Evolutionary conservation across 2,797 vertebrate genomes (phyloP).

Genomic region (Hyperoplus lanceolatus): DNA sequence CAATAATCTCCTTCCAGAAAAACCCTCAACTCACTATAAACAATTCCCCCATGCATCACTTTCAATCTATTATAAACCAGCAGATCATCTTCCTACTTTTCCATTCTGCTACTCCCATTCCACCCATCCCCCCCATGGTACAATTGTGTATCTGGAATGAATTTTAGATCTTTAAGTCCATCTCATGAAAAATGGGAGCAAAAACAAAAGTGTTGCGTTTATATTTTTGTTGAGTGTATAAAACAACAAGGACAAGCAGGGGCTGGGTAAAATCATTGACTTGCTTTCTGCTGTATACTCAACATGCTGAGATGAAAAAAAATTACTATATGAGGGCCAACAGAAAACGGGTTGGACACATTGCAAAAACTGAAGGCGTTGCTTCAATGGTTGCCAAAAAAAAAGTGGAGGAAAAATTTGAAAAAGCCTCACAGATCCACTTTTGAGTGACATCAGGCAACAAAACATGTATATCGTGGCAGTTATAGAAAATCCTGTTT

Average conservation of each 20-base stretch:
- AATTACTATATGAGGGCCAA: neutral
- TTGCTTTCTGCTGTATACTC: neutral
- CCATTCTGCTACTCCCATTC: conserved; percentile 35
- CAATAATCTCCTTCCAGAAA: conserved; percentile 12
- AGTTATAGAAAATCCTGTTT: neutral
- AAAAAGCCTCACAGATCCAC: neutral
- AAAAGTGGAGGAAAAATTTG: neutral
- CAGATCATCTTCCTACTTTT: conserved; percentile 48
- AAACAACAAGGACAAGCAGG: neutral
- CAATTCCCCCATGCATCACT: conserved; percentile 46
- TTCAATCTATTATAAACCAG: conserved; percentile 47
- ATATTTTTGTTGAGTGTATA: no score
- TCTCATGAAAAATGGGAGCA: no score
- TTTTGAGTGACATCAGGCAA: neutral
- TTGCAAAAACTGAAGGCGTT: neutral
- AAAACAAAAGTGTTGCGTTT: no score
- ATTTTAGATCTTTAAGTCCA: no score
- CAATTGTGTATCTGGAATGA: no score
- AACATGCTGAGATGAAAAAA: neutral
- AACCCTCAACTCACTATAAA: conserved; percentile 8
- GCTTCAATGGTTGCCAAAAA: neutral
- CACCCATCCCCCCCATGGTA: conserved; percentile 41
- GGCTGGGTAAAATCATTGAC: neutral
- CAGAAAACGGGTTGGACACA: neutral
- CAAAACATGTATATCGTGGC: neutral